Evolutionary conservation across 1,140 invertebrate genomes (phyloP), one percentile per base, ranked within the genome.

Genomic region (Nasonia longicornis): DNA sequence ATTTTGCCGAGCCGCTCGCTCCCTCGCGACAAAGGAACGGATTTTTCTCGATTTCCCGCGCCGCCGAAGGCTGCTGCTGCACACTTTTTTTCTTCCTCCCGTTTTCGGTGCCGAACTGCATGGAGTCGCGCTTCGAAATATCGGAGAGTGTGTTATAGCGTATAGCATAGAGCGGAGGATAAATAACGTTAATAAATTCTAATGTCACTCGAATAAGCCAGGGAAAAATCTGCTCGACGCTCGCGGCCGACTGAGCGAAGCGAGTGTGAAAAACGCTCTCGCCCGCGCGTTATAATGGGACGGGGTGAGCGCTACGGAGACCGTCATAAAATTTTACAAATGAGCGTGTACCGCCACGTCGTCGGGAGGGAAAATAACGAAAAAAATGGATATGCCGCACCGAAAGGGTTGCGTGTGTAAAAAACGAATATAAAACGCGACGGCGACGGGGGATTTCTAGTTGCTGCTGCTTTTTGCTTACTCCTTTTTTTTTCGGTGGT

Each of bases 281-380:
- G 74, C 4, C 2, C 72, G 74, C 74, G 83, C 76, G 85, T 87
- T 87, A 87, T 87, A 58, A 58, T 58, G 52, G 86, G 85, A 88
- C 88, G 86, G 85, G 87, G 86, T 84, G 85, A 84, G 83, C 85
- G 85, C 83, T 77, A 75, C 80, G 82, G 83, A 82, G 83, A 81
- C 82, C 83, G 86, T 88, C 87, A 86, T 89, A 89, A 89, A 88
- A 89, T 90, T 89, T 87, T 89, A 89, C 89, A 89, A 89, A 90
- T 89, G 88, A 89, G 87, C 87, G 86, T 58, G 52, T 89, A 86
- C 84, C 84, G 86, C 84, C 85, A 83, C 83, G 85, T 82, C 81
- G 80, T 67, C 71, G 66, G 29, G 22, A 26, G 58, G 72, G 69
- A 79, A 72, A 63, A 63, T 83, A 87, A 87, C 84, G 86, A 86